Base-by-base conservation (phyloP, 1,140 invertebrate genomes). In the Scaptomyza hsui region DNA sequence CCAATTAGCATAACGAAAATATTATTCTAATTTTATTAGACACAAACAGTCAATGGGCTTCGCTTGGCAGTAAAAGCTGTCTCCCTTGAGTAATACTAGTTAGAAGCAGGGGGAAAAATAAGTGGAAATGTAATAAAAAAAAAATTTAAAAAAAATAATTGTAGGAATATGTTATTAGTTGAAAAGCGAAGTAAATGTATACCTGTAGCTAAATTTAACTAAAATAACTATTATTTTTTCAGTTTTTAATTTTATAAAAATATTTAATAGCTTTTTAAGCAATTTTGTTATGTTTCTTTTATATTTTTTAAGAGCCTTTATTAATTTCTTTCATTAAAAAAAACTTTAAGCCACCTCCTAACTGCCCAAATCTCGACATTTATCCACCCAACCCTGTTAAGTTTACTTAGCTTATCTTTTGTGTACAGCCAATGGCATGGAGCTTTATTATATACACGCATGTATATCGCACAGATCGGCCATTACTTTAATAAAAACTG, bases 21-120 rank as follows among this genome's bases (percentile, higher is more conserved):
- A 19, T 37, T 48, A 63, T 70, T 61, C 53, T 60, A 72, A 86
- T 88, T 88, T 78, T 77, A 72, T 81, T 81, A 81, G 37, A 37
- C 42, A 4, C 21, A 15, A 16, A 21, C 52, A 55, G 19, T 55
- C 52, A 42, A 42, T 5, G 52, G 52, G 52, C 52, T 55, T 55
- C 52, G 15, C 51, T 35, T 29, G n/a, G 15, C 6, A 37, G 32
- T 37, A n/a, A 37, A 37, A n/a, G 48, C 6, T 7, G 13, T 1
- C 41, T 2, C 41, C n/a, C 16, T 12, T 4, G 21, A 24, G 52
- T 55, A 26, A 26, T 7, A 4, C 19, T 37, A 21, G 19, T 21
- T 9, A 9, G 7, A 42, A 56, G 19, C 42, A 24, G 19, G 5
- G 18, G 4, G 16, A 10, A 12, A 12, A n/a, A n/a, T 13, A 42